A percentile compares a stretch with the other conserved stretches of the same genome.
Evolutionary conservation across 2,113 vertebrate species (phyloP).

Genomic region (Ctenomys sociabilis): DNA sequence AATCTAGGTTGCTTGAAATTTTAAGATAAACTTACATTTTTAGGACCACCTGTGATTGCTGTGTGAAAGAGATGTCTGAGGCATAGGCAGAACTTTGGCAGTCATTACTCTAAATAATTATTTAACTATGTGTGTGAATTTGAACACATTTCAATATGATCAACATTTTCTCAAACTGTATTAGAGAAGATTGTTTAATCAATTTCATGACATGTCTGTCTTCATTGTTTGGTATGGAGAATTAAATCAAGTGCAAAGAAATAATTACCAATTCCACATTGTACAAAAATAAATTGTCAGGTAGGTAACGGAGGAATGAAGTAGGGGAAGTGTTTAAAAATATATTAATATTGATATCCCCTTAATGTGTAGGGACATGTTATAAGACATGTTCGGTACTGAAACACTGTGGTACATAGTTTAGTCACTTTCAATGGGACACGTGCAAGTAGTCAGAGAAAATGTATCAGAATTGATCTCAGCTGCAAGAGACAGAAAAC

Average conservation of each 20-base stretch:
- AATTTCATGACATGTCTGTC: background rate
- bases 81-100: background rate
- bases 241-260: constrained; percentile 23
- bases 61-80: background rate
- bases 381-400: background rate
- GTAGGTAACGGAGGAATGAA: constrained; percentile 23
- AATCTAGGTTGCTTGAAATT: background rate
- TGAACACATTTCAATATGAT: background rate
- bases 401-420: background rate
- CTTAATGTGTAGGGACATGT: background rate
- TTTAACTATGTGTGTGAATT: background rate
- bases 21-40: background rate
- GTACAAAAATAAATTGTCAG: constrained; percentile 5
- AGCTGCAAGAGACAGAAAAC: background rate
- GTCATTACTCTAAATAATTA: constrained; percentile 21
- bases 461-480: background rate
- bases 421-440: background rate
- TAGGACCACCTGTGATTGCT: background rate
- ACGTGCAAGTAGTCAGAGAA: background rate
- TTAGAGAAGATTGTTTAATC: background rate
- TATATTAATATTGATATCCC: background rate
- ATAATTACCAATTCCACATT: background rate
- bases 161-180: constrained; percentile 5
- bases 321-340: background rate
- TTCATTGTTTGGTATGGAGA: background rate